phyloP scores from a whole-genome alignment of 2,113 vertebrate genomes.

The Hippocampus barbouri region DNA sequence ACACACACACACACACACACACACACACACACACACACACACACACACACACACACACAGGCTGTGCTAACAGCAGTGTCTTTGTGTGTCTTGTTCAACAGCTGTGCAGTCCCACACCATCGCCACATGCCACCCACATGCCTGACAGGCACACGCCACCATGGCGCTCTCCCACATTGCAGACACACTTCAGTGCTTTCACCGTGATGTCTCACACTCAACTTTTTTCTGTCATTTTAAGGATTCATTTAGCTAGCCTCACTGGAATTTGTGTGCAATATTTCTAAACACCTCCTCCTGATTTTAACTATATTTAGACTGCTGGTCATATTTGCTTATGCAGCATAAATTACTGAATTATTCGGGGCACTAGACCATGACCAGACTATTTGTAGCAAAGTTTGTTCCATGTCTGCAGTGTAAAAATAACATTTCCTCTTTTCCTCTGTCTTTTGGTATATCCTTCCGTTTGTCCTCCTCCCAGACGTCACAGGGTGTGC shows the following conservation, averaged over 20 bases:
- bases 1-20: conserved; percentile 14
- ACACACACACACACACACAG: conserved; percentile 23
- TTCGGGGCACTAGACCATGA: conserved; percentile 22
- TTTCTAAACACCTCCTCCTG: conserved; percentile 36
- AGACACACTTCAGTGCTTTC: neutral
- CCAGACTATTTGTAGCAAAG: conserved; percentile 8
- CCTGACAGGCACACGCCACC: conserved; percentile 9
- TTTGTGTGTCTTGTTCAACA: conserved; percentile 63
- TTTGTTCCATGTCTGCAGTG: conserved; percentile 15
- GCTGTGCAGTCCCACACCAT: conserved; percentile 54
- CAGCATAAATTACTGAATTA: conserved; percentile 45
- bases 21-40: conserved; percentile 6
- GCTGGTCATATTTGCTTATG: conserved; percentile 31
- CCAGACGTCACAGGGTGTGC: conserved; percentile 93
- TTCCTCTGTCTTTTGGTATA: conserved; percentile 10
- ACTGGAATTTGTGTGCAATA: neutral
- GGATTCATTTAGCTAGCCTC: neutral
- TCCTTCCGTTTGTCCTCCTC: conserved; percentile 10
- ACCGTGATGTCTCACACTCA: neutral
- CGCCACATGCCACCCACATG: conserved; percentile 23
- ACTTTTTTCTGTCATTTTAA: neutral
- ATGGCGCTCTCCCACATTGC: conserved; percentile 4
- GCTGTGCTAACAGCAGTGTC: conserved; percentile 53
- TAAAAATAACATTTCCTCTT: conserved; percentile 12
- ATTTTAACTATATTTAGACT: conserved; percentile 44